Percentiles rank a stretch among this genome's conserved stretches.
Conservation (phyloP, 2,113 vertebrate species). For the Peromyscus maniculatus region DNA sequence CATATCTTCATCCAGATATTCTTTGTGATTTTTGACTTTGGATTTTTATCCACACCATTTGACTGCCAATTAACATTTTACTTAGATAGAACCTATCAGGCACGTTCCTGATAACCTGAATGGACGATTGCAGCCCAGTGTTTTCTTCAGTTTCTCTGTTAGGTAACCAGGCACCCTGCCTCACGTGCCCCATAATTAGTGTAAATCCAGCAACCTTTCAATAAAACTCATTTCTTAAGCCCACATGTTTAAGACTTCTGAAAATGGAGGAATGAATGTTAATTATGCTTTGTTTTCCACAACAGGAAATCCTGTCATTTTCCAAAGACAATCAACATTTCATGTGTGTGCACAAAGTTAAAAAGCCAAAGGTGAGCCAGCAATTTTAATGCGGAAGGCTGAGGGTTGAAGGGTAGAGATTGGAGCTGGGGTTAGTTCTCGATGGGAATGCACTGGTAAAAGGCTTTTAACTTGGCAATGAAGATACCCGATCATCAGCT, state of each 20-base stretch:
- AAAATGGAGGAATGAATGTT: conserved; percentile 5
- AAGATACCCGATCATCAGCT: not conserved
- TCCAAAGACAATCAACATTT: conserved; percentile 18
- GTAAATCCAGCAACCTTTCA: not conserved
- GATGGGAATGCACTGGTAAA: not conserved
- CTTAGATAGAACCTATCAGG: not conserved
- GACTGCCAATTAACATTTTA: not conserved
- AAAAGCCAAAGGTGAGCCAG: not conserved
- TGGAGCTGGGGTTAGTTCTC: accelerated
- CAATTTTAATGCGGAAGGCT: not conserved
- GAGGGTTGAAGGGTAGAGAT: not conserved
- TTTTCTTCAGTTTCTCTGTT: not conserved
- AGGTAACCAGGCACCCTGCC: not conserved
- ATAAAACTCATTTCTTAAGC: not conserved
- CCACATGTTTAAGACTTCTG: not conserved
- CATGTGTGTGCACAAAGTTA: not conserved
- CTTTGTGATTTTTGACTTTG: not conserved
- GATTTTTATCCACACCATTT: not conserved
- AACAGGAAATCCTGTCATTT: conserved; percentile 12
- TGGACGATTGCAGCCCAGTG: not conserved
- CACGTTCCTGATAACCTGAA: not conserved
- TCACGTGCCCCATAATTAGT: not conserved
- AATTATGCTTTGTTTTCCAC: not conserved
- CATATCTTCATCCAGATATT: not conserved
- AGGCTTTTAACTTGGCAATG: not conserved